Evolutionary conservation across 2,888 invertebrate species (phyloP), one percentile per base, ranked within the genome.

Genomic region (Campoplex nolae): DNA sequence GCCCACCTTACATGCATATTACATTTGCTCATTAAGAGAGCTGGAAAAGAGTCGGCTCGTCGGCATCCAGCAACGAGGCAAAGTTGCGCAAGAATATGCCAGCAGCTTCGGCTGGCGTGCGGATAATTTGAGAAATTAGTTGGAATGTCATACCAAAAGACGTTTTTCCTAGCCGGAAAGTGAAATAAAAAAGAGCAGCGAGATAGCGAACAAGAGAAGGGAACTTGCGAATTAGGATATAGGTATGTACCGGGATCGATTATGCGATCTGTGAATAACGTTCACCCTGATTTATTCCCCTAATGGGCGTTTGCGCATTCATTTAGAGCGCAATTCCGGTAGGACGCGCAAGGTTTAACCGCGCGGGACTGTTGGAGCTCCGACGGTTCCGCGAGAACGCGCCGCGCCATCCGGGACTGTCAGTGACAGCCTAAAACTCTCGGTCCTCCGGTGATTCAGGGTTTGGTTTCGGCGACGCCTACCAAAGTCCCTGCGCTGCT

Each of bases 221-320:
- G 58, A 77, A 54, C 71, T 62, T 38, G 48, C 75, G 88, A 86
- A 88, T 90, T 86, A 89, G 77, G 75, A 84, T 75, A 70, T 84
- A 78, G 86, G 79, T 88, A 62, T 83, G 87, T 83, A 86, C 6
- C 77, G 91, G 92, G 92, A 94, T 94, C 93, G 93, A 94, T 94
- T 92, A 92, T 93, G 92, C 92, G 92, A 92, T 92, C 94, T 94
- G 94, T 90, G 93, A 93, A 93, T 94, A 94, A 93, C 94, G 91
- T 93, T 92, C 89, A 92, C 32, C 91, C 94, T 94, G 94, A 94
- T 94, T 94, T 94, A 94, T 94, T 94, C 93, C 93, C 94, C 92
- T 93, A 94, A 94, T 94, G 94, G 94, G 94, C 94, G 94, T 94
- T 94, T 92, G 94, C 92, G 94, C 93, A 94, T 94, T 94, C 94